Evolutionary conservation across 2,113 vertebrate genomes (phyloP), one percentile per base, ranked within the genome.

Genomic region (Nettapus auritus): DNA sequence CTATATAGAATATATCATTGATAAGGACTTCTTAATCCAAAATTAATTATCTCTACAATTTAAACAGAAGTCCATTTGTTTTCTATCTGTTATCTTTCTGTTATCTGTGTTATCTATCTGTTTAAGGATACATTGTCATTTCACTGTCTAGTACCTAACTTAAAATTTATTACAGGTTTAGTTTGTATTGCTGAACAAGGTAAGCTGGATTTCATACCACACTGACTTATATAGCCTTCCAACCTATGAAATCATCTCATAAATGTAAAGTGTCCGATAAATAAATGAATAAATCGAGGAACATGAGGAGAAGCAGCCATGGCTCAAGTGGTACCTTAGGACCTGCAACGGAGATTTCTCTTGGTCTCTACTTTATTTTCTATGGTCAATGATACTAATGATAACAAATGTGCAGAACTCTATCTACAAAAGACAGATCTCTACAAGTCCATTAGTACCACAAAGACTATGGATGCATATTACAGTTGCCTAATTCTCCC

Each of bases 391-490:
- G 8, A 73, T 14, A 74, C 6, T 14, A 71, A 44, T 0, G 0
- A 34, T 13, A 62, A 71, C 4, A 88, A 71, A 56, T 8, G 40
- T 0, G 1, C 2, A 3, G 25, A 21, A 19, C 34, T 50, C 22
- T 36, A 14, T 19, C 67, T n/a, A 26, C 67, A 50, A 34, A 50
- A 78, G 14, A 25, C 1, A 28, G 55, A 82, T 8, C 12, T 46
- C 31, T n/a, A 40, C 15, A 7, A 59, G 57, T 68, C 12, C 22
- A 9, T 42, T 21, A 56, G 7, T 25, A 57, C 42, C 66, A 77
- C 20, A 77, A 53, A 80, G 23, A 67, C 6, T 34, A 60, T 1
- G 3, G 4, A 53, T 34, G 11, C 8, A 1, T 26, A 42, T 38
- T 21, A 40, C 8, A 14, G 36, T 81, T 60, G 36, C 42, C 16